These are phyloP conservation scores for Natator depressus DNA, from an alignment of 2,113 vertebrate species.

Conservation along the genomic window DNA sequence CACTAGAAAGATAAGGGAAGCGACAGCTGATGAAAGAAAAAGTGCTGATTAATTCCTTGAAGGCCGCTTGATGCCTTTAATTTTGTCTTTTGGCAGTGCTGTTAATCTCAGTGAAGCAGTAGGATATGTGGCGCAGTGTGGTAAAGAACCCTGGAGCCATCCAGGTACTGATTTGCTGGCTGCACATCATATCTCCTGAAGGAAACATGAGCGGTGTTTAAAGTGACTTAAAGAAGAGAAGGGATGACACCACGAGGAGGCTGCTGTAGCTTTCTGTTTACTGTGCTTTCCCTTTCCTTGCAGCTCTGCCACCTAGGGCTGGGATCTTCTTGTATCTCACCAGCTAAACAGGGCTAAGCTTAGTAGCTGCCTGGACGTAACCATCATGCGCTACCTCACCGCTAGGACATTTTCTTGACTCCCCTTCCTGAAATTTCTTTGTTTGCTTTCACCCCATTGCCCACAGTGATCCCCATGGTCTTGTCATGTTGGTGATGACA, in stretches of 20 bases:
- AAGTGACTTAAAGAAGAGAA: not conserved
- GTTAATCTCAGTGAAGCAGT: slow-evolving; percentile 10
- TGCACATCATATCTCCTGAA: not conserved
- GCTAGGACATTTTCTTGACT: slow-evolving; percentile 30
- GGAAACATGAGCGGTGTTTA: not conserved
- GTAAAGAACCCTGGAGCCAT: not conserved
- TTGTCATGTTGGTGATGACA: not conserved
- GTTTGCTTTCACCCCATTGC: not conserved
- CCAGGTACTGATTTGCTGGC: slow-evolving; percentile 10
- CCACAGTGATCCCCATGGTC: not conserved
- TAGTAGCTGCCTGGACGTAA: slow-evolving; percentile 12
- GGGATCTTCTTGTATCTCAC: not conserved
- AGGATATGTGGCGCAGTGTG: not conserved
- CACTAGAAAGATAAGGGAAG: not conserved
- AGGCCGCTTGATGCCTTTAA: slow-evolving; percentile 29
- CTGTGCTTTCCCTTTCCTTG: not conserved
- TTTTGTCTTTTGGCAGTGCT: slow-evolving; percentile 2
- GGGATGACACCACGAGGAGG: not conserved
- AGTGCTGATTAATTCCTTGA: not conserved
- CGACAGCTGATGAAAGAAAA: not conserved
- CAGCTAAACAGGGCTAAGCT: not conserved
- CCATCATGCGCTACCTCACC: slow-evolving; percentile 5
- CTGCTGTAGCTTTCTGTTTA: not conserved
- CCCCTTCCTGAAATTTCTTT: slow-evolving; percentile 38
- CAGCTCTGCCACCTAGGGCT: not conserved